A percentile compares a stretch with the other conserved stretches of the same genome.
Evolutionary conservation across 2,888 invertebrate species (phyloP).

Genomic region (Serrognathus titanus): DNA sequence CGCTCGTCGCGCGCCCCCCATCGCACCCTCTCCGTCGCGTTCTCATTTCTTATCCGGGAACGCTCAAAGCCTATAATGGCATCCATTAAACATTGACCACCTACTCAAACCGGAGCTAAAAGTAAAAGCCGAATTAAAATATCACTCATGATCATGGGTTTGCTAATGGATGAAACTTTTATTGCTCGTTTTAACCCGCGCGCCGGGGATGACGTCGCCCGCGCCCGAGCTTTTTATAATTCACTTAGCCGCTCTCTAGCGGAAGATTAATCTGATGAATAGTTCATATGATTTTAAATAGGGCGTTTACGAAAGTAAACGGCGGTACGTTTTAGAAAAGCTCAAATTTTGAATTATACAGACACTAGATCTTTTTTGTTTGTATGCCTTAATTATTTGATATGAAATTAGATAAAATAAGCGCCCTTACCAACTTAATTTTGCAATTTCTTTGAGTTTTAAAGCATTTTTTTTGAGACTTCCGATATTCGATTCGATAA

Average conservation of each 20-base stretch:
- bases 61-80: conserved; percentile 34
- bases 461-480: no score
- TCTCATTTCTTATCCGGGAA: conserved; percentile 26
- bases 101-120: conserved; percentile 31
- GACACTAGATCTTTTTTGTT: no score
- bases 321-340: neutral
- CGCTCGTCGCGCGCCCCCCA: conserved; percentile 10
- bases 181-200: conserved; percentile 19
- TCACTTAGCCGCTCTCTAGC: neutral
- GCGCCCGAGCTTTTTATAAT: neutral
- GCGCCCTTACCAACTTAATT: no score
- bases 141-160: conserved; percentile 33
- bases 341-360: no score
- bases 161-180: conserved; percentile 32
- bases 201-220: neutral
- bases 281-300: neutral
- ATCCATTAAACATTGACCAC: conserved; percentile 36
- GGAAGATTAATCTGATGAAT: conserved; percentile 1
- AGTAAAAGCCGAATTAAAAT: conserved; percentile 37
- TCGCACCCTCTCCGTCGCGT: conserved; percentile 12
- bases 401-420: no score
- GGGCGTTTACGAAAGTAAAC: neutral
- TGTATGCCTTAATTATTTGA: no score
- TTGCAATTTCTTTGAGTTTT: no score
- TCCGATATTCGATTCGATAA: no score